Base-by-base conservation (phyloP, 2,113 vertebrate species). In the Isichthys henryi region DNA sequence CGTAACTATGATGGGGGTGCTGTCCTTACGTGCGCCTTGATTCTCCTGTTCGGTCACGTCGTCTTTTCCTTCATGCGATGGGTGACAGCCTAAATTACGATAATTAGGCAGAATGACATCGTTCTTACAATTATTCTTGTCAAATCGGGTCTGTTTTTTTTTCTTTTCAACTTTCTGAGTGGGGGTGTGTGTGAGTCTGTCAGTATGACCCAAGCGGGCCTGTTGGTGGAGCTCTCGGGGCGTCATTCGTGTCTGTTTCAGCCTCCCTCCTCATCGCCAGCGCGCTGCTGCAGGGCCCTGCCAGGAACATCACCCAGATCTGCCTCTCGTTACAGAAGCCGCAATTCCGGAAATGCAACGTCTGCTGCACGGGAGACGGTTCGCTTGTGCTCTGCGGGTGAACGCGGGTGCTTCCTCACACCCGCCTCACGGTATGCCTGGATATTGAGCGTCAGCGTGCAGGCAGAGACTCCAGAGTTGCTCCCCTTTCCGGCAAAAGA, bases 1-100 rank as follows among this genome's bases (percentile, higher is more conserved):
- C 89, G 91, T 93, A 93, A 93, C 92, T 89, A 91, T 93, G 93
- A 95, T 94, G 93, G 93, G 93, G 93, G 92, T 35, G 93, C 93
- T 92, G 91, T 92, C 92, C 92, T 91, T 92, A 92, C 93, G 92
- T 91, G n/a, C 17, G 27, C n/a, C 45, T 88, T 0, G 43, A 43
- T 7, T 53, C n/a, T 82, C 88, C 21, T 48, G 3, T 27, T 23
- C n/a, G 39, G 49, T 23, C 43, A 48, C 13, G 13, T 52, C 8
- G 70, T 5, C 23, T n/a, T 23, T 1, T 52, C 27, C 45, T 77
- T n/a, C 86, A 23, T 39, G 62, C 4, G 23, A 43, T 48, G 5
- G 82, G 39, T 21, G 19, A 49, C 39, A 85, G 9, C 43, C 46
- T n/a, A 9, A 85, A 85, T 45, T 48, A 85, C 2, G 39, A 45